Evolutionary conservation across 2,797 vertebrate species (phyloP).

Genomic region (Pempheris klunzingeri): DNA sequence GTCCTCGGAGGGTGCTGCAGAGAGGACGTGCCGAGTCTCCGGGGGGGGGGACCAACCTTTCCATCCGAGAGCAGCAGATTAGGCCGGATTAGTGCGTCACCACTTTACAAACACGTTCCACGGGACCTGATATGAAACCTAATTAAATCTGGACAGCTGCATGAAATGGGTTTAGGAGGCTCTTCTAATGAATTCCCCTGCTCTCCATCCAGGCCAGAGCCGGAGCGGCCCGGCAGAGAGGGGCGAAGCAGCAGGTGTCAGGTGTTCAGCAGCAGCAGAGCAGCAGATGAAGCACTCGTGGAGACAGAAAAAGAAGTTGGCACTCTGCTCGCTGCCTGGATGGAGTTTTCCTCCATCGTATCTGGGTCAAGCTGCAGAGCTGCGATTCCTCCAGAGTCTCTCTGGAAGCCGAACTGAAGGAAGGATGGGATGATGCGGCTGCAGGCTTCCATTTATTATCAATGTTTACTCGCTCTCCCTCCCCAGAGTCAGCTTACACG

Average conservation of each 20-base stretch:
- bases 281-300: constrained; percentile 29
- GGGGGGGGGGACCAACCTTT: constrained; percentile 53
- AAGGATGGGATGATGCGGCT: constrained; percentile 33
- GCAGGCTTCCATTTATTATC: constrained; percentile 30
- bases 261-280: background rate
- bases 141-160: constrained; percentile 60
- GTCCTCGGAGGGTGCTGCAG: constrained; percentile 34
- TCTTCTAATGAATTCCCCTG: constrained; percentile 29
- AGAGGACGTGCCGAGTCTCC: constrained; percentile 17
- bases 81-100: constrained; percentile 49
- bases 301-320: constrained; percentile 24
- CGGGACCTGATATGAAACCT: constrained; percentile 46
- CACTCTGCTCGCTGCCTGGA: constrained; percentile 2
- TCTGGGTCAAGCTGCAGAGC: constrained; percentile 55
- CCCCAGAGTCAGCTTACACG: constrained; percentile 19
- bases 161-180: constrained; percentile 52
- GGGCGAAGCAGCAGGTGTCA: background rate
- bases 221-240: background rate
- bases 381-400: constrained; percentile 36
- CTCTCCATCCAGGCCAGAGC: constrained; percentile 36
- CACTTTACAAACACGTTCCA: constrained; percentile 35
- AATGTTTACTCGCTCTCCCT: constrained; percentile 29
- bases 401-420: constrained; percentile 25
- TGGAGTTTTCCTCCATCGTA: constrained; percentile 32
- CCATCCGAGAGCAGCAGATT: constrained; percentile 46